phyloP scores from a whole-genome alignment of 2,888 invertebrate species.

The Pachydiplax longipennis region DNA sequence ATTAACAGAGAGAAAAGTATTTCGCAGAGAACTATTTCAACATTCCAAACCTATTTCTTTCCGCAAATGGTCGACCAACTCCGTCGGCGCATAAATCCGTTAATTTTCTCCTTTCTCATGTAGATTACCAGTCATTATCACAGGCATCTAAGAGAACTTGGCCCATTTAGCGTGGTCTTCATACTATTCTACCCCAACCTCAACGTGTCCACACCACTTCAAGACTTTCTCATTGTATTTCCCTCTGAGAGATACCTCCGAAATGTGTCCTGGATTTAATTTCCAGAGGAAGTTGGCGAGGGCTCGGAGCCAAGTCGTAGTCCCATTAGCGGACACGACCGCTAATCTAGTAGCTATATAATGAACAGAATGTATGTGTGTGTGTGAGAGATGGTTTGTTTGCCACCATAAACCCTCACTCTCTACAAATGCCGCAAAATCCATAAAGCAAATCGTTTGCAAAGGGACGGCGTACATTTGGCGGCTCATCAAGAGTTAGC shows the following conservation, averaged over 20 bases:
- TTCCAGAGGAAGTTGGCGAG: neutral
- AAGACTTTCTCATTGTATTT: neutral
- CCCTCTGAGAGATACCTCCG: neutral
- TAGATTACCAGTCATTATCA: too few relatives aligned
- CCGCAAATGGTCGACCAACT: too few relatives aligned
- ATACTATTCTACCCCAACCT: neutral
- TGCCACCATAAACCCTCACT: neutral
- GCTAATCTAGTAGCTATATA: neutral
- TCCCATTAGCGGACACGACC: neutral
- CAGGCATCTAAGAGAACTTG: too few relatives aligned
- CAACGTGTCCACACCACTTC: neutral
- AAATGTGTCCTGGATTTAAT: neutral
- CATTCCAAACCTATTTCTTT: too few relatives aligned
- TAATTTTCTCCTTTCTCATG: too few relatives aligned
- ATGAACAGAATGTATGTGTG: neutral
- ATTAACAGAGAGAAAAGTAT: too few relatives aligned
- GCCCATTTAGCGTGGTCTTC: neutral
- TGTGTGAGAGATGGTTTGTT: neutral
- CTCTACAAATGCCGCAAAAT: neutral
- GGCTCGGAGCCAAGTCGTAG: neutral
- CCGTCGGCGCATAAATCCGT: too few relatives aligned
- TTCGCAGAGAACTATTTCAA: too few relatives aligned
- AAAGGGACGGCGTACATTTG: neutral
- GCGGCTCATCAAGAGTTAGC: neutral
- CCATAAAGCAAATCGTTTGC: neutral